Evolutionary conservation across 2,888 invertebrate genomes (phyloP).

Genomic region (Lithophane leautieri): DNA sequence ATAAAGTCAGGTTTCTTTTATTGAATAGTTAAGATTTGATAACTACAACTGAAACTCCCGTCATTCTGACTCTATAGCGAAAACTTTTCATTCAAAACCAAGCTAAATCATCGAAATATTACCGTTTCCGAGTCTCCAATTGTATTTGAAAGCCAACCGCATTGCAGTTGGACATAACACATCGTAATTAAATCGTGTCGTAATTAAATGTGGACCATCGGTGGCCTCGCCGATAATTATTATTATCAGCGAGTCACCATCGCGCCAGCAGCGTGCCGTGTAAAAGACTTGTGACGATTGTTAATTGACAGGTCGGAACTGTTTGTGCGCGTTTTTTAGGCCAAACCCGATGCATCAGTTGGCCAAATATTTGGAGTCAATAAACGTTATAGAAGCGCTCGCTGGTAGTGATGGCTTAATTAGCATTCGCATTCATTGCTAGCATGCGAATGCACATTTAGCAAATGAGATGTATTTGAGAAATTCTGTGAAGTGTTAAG

Average conservation of each 20-base stretch:
- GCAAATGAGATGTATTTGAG: no score
- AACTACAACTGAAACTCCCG: background rate
- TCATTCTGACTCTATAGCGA: background rate
- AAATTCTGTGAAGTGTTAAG: no score
- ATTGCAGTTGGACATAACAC: slow-evolving; percentile 30
- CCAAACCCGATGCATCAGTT: background rate
- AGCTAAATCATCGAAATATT: background rate
- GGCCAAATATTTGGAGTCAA: background rate
- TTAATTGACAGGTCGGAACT: slow-evolving; percentile 6
- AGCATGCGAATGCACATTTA: no score
- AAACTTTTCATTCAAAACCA: background rate
- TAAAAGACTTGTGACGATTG: slow-evolving; percentile 3
- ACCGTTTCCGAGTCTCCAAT: background rate
- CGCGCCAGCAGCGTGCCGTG: background rate
- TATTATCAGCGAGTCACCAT: slow-evolving; percentile 2
- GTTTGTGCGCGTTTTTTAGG: background rate
- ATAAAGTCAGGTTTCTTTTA: background rate
- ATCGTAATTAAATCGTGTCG: slow-evolving; percentile 27
- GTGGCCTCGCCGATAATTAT: slow-evolving; percentile 32
- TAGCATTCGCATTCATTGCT: no score
- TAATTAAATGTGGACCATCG: slow-evolving; percentile 33
- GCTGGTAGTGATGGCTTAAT: no score
- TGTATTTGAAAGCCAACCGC: slow-evolving; percentile 31
- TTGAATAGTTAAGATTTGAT: background rate
- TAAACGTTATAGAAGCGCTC: background rate